A percentile compares a stretch with the other conserved stretches of the same genome.
Conservation (phyloP, 2,113 vertebrate genomes). For the Gavia stellata region DNA sequence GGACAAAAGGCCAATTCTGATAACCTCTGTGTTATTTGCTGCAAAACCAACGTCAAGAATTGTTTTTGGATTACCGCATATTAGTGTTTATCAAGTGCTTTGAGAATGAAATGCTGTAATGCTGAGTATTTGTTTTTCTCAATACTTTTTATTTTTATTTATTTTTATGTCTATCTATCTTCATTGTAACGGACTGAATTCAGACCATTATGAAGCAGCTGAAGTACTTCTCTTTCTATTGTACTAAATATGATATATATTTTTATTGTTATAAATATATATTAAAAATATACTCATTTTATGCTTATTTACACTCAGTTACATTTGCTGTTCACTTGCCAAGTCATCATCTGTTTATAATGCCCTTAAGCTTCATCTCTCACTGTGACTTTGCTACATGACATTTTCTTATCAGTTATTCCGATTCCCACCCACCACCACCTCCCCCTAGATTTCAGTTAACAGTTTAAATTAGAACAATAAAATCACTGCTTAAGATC, state of each 20-base stretch:
- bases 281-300: neutral
- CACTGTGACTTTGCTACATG: neutral
- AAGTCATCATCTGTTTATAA: neutral
- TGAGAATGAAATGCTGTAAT: neutral
- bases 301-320: neutral
- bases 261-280: too few relatives aligned
- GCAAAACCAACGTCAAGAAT: constrained; percentile 32
- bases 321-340: neutral
- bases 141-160: neutral
- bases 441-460: neutral
- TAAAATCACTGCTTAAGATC: neutral
- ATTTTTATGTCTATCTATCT: neutral
- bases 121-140: neutral
- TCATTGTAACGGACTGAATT: neutral
- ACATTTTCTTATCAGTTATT: neutral
- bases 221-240: neutral
- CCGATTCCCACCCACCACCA: neutral
- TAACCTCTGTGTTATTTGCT: constrained; percentile 42
- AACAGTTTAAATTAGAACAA: neutral
- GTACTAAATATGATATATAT: neutral
- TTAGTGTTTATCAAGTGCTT: neutral
- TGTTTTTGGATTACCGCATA: neutral
- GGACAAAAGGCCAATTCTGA: constrained; percentile 50
- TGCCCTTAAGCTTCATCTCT: neutral
- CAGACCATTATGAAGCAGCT: neutral